Conservation (phyloP, 2,888 invertebrate genomes). For the Rhogogaster chlorosoma region DNA sequence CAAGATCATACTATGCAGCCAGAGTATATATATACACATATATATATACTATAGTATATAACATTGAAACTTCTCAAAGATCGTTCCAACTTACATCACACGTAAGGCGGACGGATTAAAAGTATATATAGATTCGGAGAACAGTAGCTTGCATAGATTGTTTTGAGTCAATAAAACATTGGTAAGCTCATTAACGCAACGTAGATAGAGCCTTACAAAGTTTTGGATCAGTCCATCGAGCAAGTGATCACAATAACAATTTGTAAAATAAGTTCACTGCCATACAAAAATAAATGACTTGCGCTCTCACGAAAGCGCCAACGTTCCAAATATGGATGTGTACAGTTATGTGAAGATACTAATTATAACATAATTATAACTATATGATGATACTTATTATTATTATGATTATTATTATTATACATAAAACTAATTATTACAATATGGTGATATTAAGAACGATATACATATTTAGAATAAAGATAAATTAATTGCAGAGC, state of each 20-base stretch:
- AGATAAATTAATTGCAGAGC: conserved; percentile 67
- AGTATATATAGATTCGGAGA: neutral
- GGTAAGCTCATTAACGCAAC: conserved; percentile 59
- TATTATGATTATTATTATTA: conserved; percentile 68
- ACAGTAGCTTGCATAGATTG: conserved; percentile 65
- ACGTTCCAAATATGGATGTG: conserved; percentile 71
- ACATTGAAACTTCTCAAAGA: neutral
- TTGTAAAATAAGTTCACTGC: conserved; percentile 73
- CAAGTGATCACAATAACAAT: conserved; percentile 70
- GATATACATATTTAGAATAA: conserved; percentile 69
- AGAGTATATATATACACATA: neutral
- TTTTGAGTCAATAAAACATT: conserved; percentile 66
- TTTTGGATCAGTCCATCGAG: conserved; percentile 68
- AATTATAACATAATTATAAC: conserved; percentile 68
- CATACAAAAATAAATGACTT: conserved; percentile 71
- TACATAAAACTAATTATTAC: conserved; percentile 72
- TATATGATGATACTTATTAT: conserved; percentile 68
- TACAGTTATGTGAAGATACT: conserved; percentile 70
- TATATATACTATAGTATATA: neutral
- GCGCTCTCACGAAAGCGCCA: conserved; percentile 66
- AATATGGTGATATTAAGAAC: conserved; percentile 69
- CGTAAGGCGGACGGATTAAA: neutral
- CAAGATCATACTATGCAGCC: conserved; percentile 33
- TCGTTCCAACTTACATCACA: neutral
- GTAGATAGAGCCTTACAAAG: conserved; percentile 68